Conservation (phyloP, 1,140 invertebrate species). For the Ylistrum balloti region DNA sequence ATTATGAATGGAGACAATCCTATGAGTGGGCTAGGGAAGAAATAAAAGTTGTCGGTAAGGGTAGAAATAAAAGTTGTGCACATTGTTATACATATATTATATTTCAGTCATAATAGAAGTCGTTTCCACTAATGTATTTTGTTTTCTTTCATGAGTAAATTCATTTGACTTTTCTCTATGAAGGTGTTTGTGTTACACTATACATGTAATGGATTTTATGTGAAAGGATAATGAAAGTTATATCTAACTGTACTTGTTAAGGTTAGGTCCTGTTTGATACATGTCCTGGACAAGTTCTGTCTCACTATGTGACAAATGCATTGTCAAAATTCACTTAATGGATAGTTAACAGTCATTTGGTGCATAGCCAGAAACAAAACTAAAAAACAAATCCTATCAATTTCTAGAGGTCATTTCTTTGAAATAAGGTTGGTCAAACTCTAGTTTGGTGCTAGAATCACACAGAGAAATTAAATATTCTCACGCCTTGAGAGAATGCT, state of each 20-base stretch:
- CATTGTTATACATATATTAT: background rate
- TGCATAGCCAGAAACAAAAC: background rate
- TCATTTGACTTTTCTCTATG: background rate
- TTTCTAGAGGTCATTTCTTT: background rate
- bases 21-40: background rate
- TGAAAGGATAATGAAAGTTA: slow-evolving; percentile 17
- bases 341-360: background rate
- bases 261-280: background rate
- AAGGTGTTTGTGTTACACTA: background rate
- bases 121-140: slow-evolving; percentile 3
- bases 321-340: slow-evolving; percentile 11
- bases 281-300: background rate
- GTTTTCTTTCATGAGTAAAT: slow-evolving; percentile 27
- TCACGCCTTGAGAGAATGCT: background rate
- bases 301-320: background rate
- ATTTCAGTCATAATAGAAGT: background rate
- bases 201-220: slow-evolving; percentile 29
- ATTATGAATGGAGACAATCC: background rate
- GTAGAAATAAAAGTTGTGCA: no score
- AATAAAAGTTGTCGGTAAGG: no score
- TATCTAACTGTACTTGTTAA: slow-evolving; percentile 16
- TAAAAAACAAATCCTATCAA: background rate
- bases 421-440: background rate
- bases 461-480: background rate
- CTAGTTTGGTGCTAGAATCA: background rate